phyloP scores from a whole-genome alignment of 2,113 vertebrate genomes.

The Zosterops pallidus region DNA sequence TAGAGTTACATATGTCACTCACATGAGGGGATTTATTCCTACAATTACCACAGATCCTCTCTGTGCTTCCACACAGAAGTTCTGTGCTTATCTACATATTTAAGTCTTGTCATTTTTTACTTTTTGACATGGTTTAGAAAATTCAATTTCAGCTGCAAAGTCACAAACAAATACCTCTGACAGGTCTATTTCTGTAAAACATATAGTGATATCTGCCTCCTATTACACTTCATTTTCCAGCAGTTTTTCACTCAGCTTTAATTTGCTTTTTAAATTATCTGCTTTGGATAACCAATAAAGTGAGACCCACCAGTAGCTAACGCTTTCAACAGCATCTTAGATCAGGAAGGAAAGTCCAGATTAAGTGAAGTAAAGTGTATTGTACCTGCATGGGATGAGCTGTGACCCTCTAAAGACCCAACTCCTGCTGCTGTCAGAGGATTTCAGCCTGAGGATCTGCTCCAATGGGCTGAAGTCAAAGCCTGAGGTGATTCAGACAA shows the following conservation, averaged over 20 bases:
- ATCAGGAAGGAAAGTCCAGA: background rate
- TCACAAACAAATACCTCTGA: background rate
- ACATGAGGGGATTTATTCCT: background rate
- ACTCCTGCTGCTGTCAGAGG: background rate
- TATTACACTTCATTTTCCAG: background rate
- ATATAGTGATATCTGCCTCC: background rate
- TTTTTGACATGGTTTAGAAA: background rate
- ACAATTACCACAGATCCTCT: background rate
- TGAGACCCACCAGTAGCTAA: background rate
- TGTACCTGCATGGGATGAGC: background rate
- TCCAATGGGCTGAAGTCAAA: background rate
- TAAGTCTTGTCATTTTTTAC: background rate
- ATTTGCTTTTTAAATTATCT: background rate
- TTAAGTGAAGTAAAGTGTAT: background rate
- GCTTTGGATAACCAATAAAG: background rate
- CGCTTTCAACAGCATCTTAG: background rate
- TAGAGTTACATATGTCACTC: background rate
- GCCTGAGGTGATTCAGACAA: background rate
- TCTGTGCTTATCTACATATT: background rate
- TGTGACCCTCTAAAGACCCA: background rate
- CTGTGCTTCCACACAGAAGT: background rate
- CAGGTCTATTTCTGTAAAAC: background rate
- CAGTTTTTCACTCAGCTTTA: background rate
- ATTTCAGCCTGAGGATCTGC: background rate
- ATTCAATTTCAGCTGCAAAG: background rate